phyloP scores from a whole-genome alignment of 2,888 invertebrate species.

The Mongoloraphidia duomilia region DNA sequence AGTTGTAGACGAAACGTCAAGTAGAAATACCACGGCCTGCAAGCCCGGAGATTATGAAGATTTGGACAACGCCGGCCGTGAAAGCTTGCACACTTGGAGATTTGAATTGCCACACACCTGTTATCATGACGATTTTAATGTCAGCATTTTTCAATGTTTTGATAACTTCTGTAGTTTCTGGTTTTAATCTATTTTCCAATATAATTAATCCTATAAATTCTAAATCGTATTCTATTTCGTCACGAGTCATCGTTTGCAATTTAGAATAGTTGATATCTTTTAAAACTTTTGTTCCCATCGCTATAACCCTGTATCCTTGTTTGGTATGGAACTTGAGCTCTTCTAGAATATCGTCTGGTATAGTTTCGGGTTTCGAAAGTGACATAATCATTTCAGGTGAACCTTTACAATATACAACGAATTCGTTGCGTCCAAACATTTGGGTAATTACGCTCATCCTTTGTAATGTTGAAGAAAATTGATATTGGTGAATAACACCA shows the following conservation, averaged over 20 bases:
- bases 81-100: too few species aligned
- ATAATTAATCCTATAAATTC: constrained; percentile 80
- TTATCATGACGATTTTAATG: constrained; percentile 93
- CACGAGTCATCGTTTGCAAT: constrained; percentile 59
- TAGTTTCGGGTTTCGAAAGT: constrained; percentile 58
- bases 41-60: too few species aligned
- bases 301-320: constrained; percentile 87
- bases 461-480: constrained; percentile 74
- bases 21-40: too few species aligned
- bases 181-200: constrained; percentile 88
- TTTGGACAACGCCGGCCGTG: too few species aligned
- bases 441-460: constrained; percentile 81
- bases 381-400: constrained; percentile 84
- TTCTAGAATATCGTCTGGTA: constrained; percentile 66
- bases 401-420: constrained; percentile 72
- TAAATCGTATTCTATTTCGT: constrained; percentile 66
- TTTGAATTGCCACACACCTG: constrained; percentile 42
- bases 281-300: constrained; percentile 64
- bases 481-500: constrained; percentile 73
- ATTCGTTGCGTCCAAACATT: constrained; percentile 54
- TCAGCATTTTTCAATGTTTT: constrained; percentile 65
- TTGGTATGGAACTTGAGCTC: constrained; percentile 75
- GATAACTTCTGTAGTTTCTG: constrained; percentile 73
- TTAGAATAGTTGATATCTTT: constrained; percentile 52
- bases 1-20: too few species aligned